phyloP scores from a whole-genome alignment of 2,797 vertebrate species.

The Luscinia luscinia region DNA sequence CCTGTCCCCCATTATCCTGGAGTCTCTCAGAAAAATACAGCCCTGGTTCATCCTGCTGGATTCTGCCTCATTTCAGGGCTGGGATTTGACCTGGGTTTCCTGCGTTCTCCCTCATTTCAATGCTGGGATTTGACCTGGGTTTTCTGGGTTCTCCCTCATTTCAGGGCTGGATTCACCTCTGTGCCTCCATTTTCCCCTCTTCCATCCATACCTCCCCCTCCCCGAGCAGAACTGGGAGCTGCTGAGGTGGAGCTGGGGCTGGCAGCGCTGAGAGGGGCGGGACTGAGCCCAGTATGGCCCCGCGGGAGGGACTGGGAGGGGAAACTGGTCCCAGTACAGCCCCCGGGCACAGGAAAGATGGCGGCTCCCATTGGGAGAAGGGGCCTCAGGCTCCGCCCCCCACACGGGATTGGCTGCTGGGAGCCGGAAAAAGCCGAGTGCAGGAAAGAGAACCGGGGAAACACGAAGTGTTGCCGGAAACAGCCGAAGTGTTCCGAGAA shows the following conservation, averaged over 20 bases:
- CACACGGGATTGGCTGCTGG: background rate
- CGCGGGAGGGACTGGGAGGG: background rate
- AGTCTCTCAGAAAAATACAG: background rate
- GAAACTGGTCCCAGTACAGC: background rate
- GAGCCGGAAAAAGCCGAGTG: background rate
- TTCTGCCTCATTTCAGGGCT: no score
- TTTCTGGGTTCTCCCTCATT: accelerated
- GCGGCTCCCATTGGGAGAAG: accelerated
- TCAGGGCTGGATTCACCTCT: no score
- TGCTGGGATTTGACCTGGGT: no score
- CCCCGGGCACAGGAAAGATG: background rate
- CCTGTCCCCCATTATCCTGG: accelerated
- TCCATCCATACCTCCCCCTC: background rate
- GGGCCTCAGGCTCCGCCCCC: background rate
- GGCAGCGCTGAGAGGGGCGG: background rate
- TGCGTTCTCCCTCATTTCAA: no score
- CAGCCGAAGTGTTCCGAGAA: background rate
- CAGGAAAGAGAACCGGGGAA: no score
- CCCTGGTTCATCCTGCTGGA: background rate
- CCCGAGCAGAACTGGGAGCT: background rate
- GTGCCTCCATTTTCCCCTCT: background rate
- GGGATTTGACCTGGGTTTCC: background rate
- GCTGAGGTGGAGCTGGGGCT: background rate
- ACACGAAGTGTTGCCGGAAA: background rate
- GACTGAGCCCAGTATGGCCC: no score